Percentiles rank a stretch among this genome's conserved stretches.
Conservation (phyloP, 2,113 vertebrate genomes). For the Diadophis punctatus region DNA sequence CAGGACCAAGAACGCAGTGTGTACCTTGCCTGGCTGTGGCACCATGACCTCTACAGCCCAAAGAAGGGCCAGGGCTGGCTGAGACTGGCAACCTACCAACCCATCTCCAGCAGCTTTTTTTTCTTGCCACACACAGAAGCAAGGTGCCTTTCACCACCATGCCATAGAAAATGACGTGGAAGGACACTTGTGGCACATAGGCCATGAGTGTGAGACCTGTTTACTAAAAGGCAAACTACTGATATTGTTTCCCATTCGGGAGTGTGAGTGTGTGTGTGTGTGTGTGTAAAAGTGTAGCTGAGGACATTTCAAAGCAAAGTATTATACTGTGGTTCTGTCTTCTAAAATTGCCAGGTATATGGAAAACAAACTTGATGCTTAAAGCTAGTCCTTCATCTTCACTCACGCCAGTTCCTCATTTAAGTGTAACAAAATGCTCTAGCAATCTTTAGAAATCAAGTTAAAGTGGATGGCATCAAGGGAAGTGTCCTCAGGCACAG, state of each 20-base stretch:
- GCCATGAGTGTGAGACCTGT: neutral
- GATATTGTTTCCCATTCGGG: neutral
- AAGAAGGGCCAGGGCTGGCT: neutral
- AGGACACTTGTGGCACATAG: neutral
- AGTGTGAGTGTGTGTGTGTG: neutral
- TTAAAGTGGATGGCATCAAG: neutral
- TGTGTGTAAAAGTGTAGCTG: neutral
- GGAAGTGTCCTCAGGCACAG: neutral
- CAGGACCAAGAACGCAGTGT: neutral
- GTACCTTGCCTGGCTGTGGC: neutral
- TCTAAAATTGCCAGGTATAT: neutral
- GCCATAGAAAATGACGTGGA: neutral
- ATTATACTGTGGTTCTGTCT: neutral
- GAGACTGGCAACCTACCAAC: neutral
- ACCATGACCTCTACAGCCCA: neutral
- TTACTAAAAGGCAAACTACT: neutral
- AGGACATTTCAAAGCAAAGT: neutral
- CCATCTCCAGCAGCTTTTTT: neutral
- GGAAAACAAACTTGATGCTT: neutral
- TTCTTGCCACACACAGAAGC: neutral
- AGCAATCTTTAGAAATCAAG: neutral
- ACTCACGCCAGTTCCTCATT: neutral
- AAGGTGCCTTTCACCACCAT: neutral
- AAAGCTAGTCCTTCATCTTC: neutral
- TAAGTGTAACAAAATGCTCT: neutral